These are phyloP conservation scores for Merluccius polli DNA, from an alignment of 2,797 vertebrate genomes.

Conservation along the genomic window DNA sequence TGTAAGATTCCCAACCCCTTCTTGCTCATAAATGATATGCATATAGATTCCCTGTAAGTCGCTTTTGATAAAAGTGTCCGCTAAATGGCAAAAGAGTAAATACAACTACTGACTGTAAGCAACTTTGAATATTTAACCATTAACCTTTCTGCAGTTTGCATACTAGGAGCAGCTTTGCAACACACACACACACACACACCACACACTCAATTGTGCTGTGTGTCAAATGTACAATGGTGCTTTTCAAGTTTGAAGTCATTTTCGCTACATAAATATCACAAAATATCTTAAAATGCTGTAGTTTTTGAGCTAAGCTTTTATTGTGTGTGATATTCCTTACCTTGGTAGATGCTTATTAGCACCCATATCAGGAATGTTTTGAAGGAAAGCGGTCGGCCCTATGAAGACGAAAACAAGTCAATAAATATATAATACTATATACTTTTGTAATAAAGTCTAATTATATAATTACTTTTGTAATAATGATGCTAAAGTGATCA, in stretches of 20 bases:
- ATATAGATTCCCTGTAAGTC: no score
- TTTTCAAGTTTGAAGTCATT: not conserved
- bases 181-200: not conserved
- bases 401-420: slow-evolving; percentile 17
- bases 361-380: slow-evolving; percentile 99
- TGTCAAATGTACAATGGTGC: not conserved
- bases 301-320: not conserved
- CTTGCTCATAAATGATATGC: no score
- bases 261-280: not conserved
- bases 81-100: no score
- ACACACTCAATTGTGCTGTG: not conserved
- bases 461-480: not conserved
- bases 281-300: not conserved
- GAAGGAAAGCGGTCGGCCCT: slow-evolving; percentile 95
- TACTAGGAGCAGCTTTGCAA: no score
- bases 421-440: not conserved
- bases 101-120: no score
- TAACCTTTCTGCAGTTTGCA: no score
- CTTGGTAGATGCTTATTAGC: slow-evolving; percentile 98
- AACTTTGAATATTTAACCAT: no score
- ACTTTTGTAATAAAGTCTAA: no score
- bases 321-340: slow-evolving; percentile 67
- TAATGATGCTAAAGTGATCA: not conserved
- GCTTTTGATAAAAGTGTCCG: no score
- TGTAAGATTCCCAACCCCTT: no score